Evolutionary conservation across 2,113 vertebrate species (phyloP).

Genomic region (Coregonus clupeaformis): DNA sequence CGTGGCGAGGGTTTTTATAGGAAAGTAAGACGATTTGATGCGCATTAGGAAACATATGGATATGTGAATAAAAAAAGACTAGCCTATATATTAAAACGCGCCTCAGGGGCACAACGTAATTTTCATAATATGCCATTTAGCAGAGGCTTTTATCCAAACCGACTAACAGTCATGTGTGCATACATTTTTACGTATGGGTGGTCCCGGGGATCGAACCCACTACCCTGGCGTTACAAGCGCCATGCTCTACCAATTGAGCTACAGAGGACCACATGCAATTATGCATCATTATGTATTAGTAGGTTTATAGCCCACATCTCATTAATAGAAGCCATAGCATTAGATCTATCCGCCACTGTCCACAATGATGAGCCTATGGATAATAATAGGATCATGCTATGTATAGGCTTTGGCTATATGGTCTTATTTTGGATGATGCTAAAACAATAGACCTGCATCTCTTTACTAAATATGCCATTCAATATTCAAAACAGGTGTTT

Average conservation of each 20-base stretch:
- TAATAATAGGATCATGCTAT: no score
- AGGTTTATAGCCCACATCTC: background rate
- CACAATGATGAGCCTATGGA: background rate
- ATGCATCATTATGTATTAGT: background rate
- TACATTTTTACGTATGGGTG: no score
- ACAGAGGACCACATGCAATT: no score
- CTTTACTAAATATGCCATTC: background rate
- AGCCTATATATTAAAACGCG: background rate
- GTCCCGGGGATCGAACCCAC: no score
- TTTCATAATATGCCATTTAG: no score
- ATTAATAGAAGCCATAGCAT: background rate
- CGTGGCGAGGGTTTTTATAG: no score
- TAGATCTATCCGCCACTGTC: background rate
- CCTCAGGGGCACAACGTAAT: background rate
- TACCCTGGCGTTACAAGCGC: no score
- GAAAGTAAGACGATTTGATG: background rate
- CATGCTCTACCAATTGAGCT: no score
- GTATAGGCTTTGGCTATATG: background rate
- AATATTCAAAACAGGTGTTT: background rate
- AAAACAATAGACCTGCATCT: no score
- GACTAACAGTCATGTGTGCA: no score
- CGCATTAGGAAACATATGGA: background rate
- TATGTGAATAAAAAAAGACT: background rate
- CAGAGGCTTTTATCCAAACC: no score
- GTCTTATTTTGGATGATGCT: background rate